Percentiles rank a stretch among this genome's conserved stretches.
These are phyloP conservation scores for Aleiodes leptofemur DNA, from an alignment of 2,888 invertebrate genomes.

Conservation along the genomic window DNA sequence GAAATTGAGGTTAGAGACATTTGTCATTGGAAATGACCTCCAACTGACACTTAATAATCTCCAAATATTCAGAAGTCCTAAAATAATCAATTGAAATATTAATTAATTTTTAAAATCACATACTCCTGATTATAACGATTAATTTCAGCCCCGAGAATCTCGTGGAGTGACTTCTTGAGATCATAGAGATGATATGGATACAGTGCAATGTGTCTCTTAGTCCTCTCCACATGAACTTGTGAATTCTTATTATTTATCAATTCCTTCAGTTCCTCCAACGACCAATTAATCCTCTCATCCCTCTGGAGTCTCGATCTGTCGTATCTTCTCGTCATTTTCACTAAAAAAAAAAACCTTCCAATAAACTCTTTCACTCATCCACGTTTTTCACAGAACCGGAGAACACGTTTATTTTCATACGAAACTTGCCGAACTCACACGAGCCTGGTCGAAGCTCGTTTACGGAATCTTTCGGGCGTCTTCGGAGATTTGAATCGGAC, in stretches of 20 bases:
- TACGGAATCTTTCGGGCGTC: too few species aligned
- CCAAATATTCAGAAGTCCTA: background rate
- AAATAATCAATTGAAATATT: conserved; percentile 14
- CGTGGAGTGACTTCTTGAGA: conserved; percentile 78
- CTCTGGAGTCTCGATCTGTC: background rate
- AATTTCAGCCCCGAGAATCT: conserved; percentile 79
- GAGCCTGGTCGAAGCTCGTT: too few species aligned
- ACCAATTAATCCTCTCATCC: conserved; percentile 60
- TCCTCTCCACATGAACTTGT: conserved; percentile 78
- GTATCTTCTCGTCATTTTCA: conserved; percentile 55
- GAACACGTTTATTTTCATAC: too few species aligned
- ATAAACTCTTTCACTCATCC: background rate
- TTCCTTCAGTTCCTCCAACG: conserved; percentile 76
- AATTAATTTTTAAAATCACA: conserved; percentile 63
- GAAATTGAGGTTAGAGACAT: too few species aligned
- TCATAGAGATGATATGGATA: conserved; percentile 82
- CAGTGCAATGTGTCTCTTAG: conserved; percentile 79
- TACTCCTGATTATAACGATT: conserved; percentile 81
- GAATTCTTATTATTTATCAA: conserved; percentile 78
- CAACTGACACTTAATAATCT: conserved; percentile 42
- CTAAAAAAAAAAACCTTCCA: background rate
- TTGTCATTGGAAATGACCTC: background rate
- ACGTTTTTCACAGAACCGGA: background rate
- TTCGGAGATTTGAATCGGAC: too few species aligned
- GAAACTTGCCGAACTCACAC: too few species aligned